phyloP scores from a whole-genome alignment of 2,797 vertebrate genomes.

The Sebastes diploproa region DNA sequence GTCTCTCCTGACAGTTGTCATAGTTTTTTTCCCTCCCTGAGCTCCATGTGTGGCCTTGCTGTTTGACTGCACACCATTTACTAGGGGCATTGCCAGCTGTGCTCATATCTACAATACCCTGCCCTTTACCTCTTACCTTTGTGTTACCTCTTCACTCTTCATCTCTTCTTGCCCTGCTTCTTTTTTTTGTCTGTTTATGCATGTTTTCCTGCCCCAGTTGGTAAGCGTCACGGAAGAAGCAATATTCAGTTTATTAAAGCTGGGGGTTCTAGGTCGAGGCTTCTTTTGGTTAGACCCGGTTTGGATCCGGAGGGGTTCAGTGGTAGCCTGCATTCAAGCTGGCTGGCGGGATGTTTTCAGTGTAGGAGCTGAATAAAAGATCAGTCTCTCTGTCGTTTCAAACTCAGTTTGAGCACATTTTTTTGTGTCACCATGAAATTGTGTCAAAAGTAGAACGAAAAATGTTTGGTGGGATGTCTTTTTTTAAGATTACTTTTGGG shows the following conservation, averaged over 20 bases:
- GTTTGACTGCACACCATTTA: constrained; percentile 24
- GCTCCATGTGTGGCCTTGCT: neutral
- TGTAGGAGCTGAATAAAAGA: neutral
- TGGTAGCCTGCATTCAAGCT: neutral
- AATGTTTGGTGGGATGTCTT: neutral
- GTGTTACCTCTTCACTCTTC: constrained; percentile 5
- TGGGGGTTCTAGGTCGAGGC: neutral
- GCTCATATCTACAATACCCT: constrained; percentile 2
- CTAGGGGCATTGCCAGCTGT: neutral
- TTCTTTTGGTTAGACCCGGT: neutral
- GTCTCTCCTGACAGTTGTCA: neutral
- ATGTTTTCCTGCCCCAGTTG: neutral
- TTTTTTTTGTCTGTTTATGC: neutral
- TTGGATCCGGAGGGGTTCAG: neutral
- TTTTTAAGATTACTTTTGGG: too few relatives aligned
- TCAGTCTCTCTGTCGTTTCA: neutral
- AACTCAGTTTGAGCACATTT: neutral
- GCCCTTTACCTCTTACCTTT: constrained; percentile 46
- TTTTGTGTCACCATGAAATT: neutral
- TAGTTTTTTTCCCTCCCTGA: neutral
- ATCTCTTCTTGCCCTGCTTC: neutral
- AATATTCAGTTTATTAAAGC: neutral
- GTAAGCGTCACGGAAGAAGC: neutral
- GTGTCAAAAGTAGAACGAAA: neutral
- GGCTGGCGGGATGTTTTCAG: neutral